Conservation (phyloP, 2,797 vertebrate species). For the Rhynchotus rufescens region DNA sequence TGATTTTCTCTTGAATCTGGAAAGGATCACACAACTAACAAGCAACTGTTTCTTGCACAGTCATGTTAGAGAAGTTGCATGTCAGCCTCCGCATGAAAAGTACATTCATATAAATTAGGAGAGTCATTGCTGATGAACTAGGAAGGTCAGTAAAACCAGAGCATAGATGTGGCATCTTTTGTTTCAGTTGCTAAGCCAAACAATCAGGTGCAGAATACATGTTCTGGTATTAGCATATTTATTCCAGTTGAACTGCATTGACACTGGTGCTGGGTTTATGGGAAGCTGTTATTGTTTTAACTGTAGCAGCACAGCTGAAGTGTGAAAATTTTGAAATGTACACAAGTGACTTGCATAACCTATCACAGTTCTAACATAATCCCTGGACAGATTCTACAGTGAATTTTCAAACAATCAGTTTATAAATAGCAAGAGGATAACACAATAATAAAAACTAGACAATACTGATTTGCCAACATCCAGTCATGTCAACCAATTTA, state of each 20-base stretch:
- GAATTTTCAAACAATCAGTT: constrained; percentile 17
- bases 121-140: not conserved
- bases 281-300: constrained; percentile 20
- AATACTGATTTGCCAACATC: not conserved
- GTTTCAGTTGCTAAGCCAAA: constrained; percentile 40
- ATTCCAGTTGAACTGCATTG: constrained; percentile 47
- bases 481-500: not conserved
- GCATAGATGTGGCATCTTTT: constrained; percentile 1
- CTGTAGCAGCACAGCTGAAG: constrained; percentile 29
- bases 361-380: not conserved
- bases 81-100: not conserved
- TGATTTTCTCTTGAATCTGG: not conserved
- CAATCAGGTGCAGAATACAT: constrained; percentile 39
- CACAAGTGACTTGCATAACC: constrained; percentile 43
- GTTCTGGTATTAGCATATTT: constrained; percentile 49
- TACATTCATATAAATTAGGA: not conserved
- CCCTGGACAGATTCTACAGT: not conserved
- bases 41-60: not conserved
- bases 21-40: constrained; percentile 7
- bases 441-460: not conserved
- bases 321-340: constrained; percentile 52
- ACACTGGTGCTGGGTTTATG: not conserved
- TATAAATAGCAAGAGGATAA: constrained; percentile 4
- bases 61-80: not conserved
- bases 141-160: constrained; percentile 27